Base-by-base conservation (phyloP, 2,113 vertebrate genomes). In the Oncorhynchus gorbuscha region DNA sequence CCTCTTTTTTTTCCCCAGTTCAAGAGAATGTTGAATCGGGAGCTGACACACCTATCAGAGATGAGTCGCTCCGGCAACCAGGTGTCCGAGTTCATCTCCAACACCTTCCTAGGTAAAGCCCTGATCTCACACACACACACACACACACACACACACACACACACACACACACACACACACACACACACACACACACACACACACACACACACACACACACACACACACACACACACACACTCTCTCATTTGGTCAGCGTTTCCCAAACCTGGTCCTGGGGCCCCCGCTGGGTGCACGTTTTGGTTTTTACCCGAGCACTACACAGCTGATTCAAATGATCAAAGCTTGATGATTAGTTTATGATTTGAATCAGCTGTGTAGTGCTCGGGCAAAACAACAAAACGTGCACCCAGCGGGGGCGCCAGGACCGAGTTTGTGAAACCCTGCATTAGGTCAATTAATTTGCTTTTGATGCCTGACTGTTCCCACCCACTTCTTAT, bases 51-150 rank as follows among this genome's bases (percentile, higher is more conserved):
- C 89, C 93, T 99, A 69, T 99, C 97, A 0, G 97, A 97, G 94
- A 97, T 96, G 87, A 97, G 97, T 89, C 96, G 95, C 77, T 98
- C 97, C 0, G 97, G 97, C 83, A 99, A 96, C 90, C 97, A 99
- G 91, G 96, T 99, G 77, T 99, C 96, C 0, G 95, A 99, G 91
- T 99, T 97, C 92, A 99, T 99, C 92, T 96, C 96, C 86, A 95
- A 89, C 85, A 97, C 95, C 80, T 97, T 97, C 87, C 89, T 97
- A 89, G 96, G 96, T 97, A 94, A 94, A 88, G 69, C 59, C 59
- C 26, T 32, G 62, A 59, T n/a, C 61, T 48, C 18, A 13, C 28
- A 39, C 20, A 55, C 28, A 9, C 35, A 55, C 7, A 75, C 7
- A 73, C 65, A 68, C 58, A 73, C 62, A 66, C 32, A 35, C 18